Percentiles rank a stretch among this genome's conserved stretches.
phyloP scores from a whole-genome alignment of 2,113 vertebrate species.

The Pyxicephalus adspersus region DNA sequence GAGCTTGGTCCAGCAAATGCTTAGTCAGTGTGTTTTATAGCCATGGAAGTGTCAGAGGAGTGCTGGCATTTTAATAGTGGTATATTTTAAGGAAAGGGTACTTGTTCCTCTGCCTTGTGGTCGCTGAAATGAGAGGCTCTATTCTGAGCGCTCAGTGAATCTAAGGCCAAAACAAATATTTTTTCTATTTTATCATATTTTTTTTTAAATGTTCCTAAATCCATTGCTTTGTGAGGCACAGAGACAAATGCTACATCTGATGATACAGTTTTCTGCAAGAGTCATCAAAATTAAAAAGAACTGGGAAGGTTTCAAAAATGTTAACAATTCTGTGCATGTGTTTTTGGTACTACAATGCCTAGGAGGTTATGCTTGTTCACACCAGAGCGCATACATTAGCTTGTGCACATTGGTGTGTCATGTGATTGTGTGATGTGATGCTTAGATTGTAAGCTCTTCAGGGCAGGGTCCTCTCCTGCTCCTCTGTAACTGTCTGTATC shows the following conservation, averaged over 20 bases:
- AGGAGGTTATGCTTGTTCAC: no score
- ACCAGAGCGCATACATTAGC: no score
- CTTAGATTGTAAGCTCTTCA: no score
- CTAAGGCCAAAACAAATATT: constrained; percentile 31
- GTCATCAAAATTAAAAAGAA: background rate
- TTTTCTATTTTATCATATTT: background rate
- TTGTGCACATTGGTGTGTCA: background rate
- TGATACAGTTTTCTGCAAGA: background rate
- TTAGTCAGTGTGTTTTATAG: constrained; percentile 45
- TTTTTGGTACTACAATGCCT: background rate
- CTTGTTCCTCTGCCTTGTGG: constrained; percentile 40
- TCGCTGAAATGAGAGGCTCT: constrained; percentile 51
- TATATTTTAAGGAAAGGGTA: constrained; percentile 47
- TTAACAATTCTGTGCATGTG: background rate
- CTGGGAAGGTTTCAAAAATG: background rate
- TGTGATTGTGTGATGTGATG: background rate
- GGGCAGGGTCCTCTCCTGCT: no score
- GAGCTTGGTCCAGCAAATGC: constrained; percentile 18
- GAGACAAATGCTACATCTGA: background rate
- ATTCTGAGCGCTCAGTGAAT: constrained; percentile 35
- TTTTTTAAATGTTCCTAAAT: constrained; percentile 41
- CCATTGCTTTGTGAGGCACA: background rate
- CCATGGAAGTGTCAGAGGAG: constrained; percentile 45
- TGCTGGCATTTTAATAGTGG: constrained; percentile 53
- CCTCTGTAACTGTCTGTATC: no score